Evolutionary conservation across 2,888 invertebrate genomes (phyloP).

Genomic region (Rhodophaea formosa): DNA sequence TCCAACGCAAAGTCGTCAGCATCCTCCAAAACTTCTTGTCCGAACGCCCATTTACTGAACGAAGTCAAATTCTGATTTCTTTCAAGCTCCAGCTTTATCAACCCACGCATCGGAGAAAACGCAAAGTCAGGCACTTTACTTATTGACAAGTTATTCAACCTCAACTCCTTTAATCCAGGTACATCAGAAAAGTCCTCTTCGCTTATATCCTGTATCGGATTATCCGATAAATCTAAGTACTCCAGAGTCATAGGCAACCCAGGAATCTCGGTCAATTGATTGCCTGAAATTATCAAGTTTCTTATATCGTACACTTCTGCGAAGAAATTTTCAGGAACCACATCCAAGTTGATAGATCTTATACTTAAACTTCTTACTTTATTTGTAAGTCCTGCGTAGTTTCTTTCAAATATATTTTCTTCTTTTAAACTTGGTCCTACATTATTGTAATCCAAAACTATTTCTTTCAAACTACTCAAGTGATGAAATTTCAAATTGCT

Average conservation of each 20-base stretch:
- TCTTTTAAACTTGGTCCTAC: slow-evolving; percentile 56
- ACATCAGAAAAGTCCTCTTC: slow-evolving; percentile 73
- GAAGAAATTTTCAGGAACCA: slow-evolving; percentile 65
- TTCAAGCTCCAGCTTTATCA: slow-evolving; percentile 76
- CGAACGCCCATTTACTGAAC: slow-evolving; percentile 72
- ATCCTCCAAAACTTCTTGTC: slow-evolving; percentile 57
- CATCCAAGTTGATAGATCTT: slow-evolving; percentile 49
- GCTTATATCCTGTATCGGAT: slow-evolving; percentile 73
- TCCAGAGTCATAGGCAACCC: slow-evolving; percentile 79
- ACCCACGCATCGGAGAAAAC: slow-evolving; percentile 76
- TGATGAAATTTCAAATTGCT: slow-evolving; percentile 60
- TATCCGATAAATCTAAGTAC: slow-evolving; percentile 83
- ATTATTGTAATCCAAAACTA: slow-evolving; percentile 68
- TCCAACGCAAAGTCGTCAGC: slow-evolving; percentile 67
- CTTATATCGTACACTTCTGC: slow-evolving; percentile 68
- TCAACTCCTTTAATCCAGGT: slow-evolving; percentile 75
- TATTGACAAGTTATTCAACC: slow-evolving; percentile 80
- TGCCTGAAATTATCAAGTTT: slow-evolving; percentile 72
- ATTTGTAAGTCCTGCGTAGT: slow-evolving; percentile 59
- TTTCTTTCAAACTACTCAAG: slow-evolving; percentile 57
- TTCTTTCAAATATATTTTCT: slow-evolving; percentile 59
- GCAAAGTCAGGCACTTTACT: slow-evolving; percentile 75
- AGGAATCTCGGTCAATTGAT: slow-evolving; percentile 78
- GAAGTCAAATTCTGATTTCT: slow-evolving; percentile 76
- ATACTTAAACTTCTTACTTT: slow-evolving; percentile 59